Percentiles rank a stretch among this genome's conserved stretches.
These are phyloP conservation scores for Thaleichthys pacificus DNA, from an alignment of 2,797 vertebrate species.

Conservation along the genomic window DNA sequence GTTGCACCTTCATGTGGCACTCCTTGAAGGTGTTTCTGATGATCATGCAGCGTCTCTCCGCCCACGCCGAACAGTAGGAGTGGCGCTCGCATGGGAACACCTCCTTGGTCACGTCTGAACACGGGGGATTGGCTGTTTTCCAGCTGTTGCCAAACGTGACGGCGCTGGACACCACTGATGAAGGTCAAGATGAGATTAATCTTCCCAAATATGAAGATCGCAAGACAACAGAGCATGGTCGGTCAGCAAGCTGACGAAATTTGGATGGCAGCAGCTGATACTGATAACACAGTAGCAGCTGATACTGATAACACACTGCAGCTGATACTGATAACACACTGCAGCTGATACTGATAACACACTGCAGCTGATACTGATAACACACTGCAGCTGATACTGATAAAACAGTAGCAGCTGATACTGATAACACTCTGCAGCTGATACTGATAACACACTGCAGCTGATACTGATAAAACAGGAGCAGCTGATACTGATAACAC, in stretches of 20 bases:
- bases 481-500: too few species aligned
- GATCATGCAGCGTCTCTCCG: slow-evolving; percentile 79
- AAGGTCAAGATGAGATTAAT: not conserved
- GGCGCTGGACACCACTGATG: slow-evolving; percentile 43
- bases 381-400: too few species aligned
- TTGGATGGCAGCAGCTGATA: not conserved
- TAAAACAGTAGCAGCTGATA: too few species aligned
- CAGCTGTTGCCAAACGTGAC: slow-evolving; percentile 78
- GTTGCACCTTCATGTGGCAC: slow-evolving; percentile 78
- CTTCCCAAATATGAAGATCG: too few species aligned
- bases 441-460: too few species aligned
- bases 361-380: too few species aligned
- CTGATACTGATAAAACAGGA: too few species aligned
- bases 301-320: not conserved
- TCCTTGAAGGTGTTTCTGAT: slow-evolving; percentile 73
- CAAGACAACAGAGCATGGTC: too few species aligned
- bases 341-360: too few species aligned
- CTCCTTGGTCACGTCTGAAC: slow-evolving; percentile 72
- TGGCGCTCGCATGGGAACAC: slow-evolving; percentile 79
- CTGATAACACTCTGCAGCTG: too few species aligned
- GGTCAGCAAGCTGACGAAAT: not conserved
- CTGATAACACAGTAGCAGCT: not conserved
- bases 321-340: too few species aligned
- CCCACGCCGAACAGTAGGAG: slow-evolving; percentile 82
- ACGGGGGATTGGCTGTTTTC: slow-evolving; percentile 72